phyloP scores from a whole-genome alignment of 2,888 invertebrate species.

The Coremacera marginata region DNA sequence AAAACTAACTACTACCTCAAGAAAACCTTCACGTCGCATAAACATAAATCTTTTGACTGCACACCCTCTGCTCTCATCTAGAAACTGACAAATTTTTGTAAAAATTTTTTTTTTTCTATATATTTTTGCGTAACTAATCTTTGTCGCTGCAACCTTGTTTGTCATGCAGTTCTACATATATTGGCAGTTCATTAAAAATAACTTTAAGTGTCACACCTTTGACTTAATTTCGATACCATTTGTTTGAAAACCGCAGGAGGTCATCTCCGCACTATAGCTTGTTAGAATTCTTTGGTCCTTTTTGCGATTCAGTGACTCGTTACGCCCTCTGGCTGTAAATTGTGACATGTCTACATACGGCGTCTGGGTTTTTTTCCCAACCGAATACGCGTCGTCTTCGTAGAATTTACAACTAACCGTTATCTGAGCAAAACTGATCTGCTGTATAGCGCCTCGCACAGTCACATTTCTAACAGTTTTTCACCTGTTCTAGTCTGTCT shows the following conservation, averaged over 20 bases:
- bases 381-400: not conserved
- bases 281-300: not conserved
- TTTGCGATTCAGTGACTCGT: not conserved
- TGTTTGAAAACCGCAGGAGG: constrained; percentile 15
- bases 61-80: not conserved
- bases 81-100: not conserved
- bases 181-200: constrained; percentile 9
- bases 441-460: not conserved
- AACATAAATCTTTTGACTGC: no score
- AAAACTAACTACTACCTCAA: not conserved
- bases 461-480: not conserved
- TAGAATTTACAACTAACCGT: constrained; percentile 3
- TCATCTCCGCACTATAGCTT: not conserved
- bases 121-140: not conserved
- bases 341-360: not conserved
- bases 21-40: not conserved
- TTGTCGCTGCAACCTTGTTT: not conserved
- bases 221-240: constrained; percentile 2
- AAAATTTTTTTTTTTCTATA: no score
- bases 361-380: not conserved
- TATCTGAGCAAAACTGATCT: not conserved
- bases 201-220: constrained; percentile 23
- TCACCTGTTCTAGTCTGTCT: constrained; percentile 15
- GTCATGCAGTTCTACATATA: not conserved
- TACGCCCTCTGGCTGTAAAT: not conserved